Evolutionary conservation across 2,797 vertebrate genomes (phyloP).

Genomic region (Rhinella marina): DNA sequence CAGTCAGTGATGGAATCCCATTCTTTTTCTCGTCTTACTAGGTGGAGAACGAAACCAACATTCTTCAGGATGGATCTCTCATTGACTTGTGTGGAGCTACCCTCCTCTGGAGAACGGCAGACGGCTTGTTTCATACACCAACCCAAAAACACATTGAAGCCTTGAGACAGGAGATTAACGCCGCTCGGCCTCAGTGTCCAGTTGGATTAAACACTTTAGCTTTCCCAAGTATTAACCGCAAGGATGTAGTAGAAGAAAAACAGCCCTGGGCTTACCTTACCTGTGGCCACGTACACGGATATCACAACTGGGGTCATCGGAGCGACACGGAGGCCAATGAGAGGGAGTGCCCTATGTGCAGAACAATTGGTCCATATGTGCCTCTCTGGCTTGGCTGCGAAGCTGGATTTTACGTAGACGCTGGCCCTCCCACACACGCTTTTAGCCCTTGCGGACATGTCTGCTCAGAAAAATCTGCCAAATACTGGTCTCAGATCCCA

Average conservation of each 20-base stretch:
- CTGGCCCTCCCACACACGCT: constrained; percentile 90
- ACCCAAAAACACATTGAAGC: constrained; percentile 98
- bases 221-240: constrained; percentile 95
- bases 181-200: constrained; percentile 80
- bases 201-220: constrained; percentile 93
- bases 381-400: constrained; percentile 96
- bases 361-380: constrained; percentile 92
- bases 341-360: constrained; percentile 95
- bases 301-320: constrained; percentile 96
- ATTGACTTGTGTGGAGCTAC: constrained; percentile 97
- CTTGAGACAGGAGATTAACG: constrained; percentile 85
- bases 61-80: constrained; percentile 93
- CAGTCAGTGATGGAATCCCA: background rate
- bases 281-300: constrained; percentile 94
- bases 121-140: constrained; percentile 92
- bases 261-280: constrained; percentile 96
- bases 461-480: constrained; percentile 95
- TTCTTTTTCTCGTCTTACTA: constrained; percentile 64
- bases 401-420: constrained; percentile 94
- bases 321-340: constrained; percentile 88
- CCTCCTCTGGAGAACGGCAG: constrained; percentile 93
- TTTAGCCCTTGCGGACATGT: constrained; percentile 97
- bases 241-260: constrained; percentile 93
- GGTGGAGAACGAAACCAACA: constrained; percentile 95
- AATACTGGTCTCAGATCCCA: constrained; percentile 95